phyloP scores from a whole-genome alignment of 2,113 vertebrate genomes.

The Scomber japonicus region DNA sequence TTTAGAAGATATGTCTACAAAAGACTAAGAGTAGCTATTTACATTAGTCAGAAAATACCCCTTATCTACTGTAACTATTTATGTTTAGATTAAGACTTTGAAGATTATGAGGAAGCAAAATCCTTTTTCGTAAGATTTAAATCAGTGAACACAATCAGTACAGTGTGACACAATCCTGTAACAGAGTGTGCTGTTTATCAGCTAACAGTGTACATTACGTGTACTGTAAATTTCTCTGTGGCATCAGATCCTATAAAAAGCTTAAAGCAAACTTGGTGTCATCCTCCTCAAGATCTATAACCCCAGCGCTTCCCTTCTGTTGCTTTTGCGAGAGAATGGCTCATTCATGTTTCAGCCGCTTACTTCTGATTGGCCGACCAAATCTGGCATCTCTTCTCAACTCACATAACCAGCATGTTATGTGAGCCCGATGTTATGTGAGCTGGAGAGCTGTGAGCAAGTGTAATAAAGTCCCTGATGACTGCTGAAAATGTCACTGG shows the following conservation, averaged over 20 bases:
- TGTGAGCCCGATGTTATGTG: constrained; percentile 42
- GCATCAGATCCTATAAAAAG: not conserved
- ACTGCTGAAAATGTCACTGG: constrained; percentile 40
- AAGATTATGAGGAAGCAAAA: not conserved
- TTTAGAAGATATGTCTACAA: not conserved
- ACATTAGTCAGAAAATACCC: not conserved
- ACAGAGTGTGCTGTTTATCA: not conserved
- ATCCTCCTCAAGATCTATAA: not conserved
- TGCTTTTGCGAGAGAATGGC: constrained; percentile 5
- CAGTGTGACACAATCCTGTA: no score
- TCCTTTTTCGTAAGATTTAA: no score
- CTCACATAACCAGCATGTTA: constrained; percentile 40
- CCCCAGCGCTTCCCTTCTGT: not conserved
- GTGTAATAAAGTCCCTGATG: constrained; percentile 49
- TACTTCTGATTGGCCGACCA: constrained; percentile 23
- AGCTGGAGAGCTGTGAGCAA: constrained; percentile 35
- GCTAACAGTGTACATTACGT: not conserved
- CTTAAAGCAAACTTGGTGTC: not conserved
- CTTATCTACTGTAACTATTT: not conserved
- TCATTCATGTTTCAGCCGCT: constrained; percentile 44
- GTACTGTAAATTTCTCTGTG: not conserved
- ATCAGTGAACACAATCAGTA: no score
- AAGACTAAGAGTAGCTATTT: not conserved
- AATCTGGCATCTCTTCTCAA: constrained; percentile 26
- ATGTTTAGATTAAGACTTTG: not conserved